Evolutionary conservation across 2,888 invertebrate genomes (phyloP).

Genomic region (Allacma fusca): DNA sequence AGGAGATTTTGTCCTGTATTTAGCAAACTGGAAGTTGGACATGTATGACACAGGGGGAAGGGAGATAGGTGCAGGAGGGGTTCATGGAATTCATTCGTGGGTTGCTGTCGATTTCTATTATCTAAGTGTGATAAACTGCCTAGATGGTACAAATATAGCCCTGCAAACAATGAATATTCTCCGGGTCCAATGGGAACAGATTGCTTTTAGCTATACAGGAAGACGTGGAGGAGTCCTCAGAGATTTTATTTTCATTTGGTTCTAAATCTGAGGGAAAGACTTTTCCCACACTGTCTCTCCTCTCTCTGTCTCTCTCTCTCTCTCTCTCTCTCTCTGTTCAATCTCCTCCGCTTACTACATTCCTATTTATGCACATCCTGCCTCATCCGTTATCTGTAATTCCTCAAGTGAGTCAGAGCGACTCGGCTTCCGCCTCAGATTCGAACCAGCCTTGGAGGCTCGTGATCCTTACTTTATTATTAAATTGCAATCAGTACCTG

Average conservation of each 20-base stretch:
- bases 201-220: constrained; percentile 17
- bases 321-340: neutral
- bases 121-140: constrained; percentile 37
- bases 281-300: too few relatives aligned
- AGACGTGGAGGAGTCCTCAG: neutral
- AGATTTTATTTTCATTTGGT: neutral
- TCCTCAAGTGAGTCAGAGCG: too few relatives aligned
- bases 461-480: too few relatives aligned
- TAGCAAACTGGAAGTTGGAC: too few relatives aligned
- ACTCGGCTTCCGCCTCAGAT: too few relatives aligned
- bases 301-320: constrained; percentile 2
- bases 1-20: too few relatives aligned
- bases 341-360: too few relatives aligned
- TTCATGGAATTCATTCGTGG: constrained; percentile 22
- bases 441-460: too few relatives aligned
- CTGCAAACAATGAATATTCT: constrained; percentile 29
- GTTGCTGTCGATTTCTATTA: constrained; percentile 40
- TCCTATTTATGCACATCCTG: too few relatives aligned
- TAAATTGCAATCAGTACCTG: too few relatives aligned
- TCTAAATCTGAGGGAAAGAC: neutral
- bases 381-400: too few relatives aligned
- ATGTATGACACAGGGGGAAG: too few relatives aligned
- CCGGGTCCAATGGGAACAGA: constrained; percentile 7
- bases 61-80: constrained; percentile 8
- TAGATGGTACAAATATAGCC: constrained; percentile 14